Evolutionary conservation across 2,888 invertebrate genomes (phyloP).

Genomic region (Alloplasta piceator): DNA sequence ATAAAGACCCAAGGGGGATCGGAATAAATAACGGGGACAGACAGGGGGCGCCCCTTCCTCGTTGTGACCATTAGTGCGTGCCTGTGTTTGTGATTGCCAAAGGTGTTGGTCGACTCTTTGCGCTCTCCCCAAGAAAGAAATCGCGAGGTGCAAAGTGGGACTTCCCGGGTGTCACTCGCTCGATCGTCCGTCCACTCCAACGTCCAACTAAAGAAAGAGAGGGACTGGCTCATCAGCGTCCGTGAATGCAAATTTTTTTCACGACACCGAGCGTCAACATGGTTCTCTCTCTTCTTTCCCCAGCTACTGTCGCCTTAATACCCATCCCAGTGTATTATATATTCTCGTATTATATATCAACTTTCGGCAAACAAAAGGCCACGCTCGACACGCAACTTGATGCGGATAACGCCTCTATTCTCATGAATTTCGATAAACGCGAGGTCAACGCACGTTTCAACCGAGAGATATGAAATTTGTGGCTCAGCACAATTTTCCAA

Average conservation of each 20-base stretch:
- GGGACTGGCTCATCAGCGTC: slow-evolving; percentile 27
- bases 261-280: slow-evolving; percentile 21
- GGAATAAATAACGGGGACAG: slow-evolving; percentile 78
- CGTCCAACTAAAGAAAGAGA: not conserved
- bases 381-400: too few species aligned
- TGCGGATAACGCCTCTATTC: too few species aligned
- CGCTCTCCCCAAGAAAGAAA: slow-evolving; percentile 35
- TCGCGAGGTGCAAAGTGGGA: slow-evolving; percentile 77
- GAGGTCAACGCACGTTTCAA: slow-evolving; percentile 46
- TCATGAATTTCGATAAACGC: slow-evolving; percentile 71
- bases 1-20: slow-evolving; percentile 77
- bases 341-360: too few species aligned
- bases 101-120: slow-evolving; percentile 18
- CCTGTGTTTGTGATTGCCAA: slow-evolving; percentile 7
- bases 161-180: slow-evolving; percentile 61
- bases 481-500: slow-evolving; percentile 15
- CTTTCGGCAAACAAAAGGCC: too few species aligned
- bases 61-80: not conserved
- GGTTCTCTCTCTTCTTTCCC: slow-evolving; percentile 4
- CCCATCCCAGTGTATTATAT: too few species aligned
- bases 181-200: slow-evolving; percentile 6
- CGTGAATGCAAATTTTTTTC: slow-evolving; percentile 75
- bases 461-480: slow-evolving; percentile 31
- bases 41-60: slow-evolving; percentile 70
- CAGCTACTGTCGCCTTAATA: slow-evolving; percentile 6